A percentile compares a stretch with the other conserved stretches of the same genome.
Evolutionary conservation across 2,113 vertebrate genomes (phyloP).

Genomic region (Phalacrocorax brasilianus): DNA sequence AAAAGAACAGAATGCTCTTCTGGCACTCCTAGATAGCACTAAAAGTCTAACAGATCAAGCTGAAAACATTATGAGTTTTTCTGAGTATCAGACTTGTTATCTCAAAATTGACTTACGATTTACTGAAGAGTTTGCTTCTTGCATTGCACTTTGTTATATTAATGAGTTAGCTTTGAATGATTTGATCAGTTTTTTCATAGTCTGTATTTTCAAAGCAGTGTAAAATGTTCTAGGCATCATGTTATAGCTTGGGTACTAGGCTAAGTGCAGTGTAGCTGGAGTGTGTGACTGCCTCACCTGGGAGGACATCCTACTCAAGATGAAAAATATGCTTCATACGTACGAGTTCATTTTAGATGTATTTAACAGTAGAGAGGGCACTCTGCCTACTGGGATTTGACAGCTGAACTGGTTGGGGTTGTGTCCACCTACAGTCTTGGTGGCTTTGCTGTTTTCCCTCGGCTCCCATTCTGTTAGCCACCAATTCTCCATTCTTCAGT

Average conservation of each 20-base stretch:
- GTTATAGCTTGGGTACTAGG: neutral
- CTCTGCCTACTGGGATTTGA: neutral
- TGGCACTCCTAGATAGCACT: neutral
- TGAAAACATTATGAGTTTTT: neutral
- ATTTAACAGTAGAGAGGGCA: neutral
- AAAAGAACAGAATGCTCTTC: neutral
- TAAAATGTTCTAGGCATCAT: neutral
- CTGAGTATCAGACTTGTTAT: neutral
- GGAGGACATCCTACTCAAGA: neutral
- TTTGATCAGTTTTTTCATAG: neutral
- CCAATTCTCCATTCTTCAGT: neutral
- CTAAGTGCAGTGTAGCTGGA: neutral
- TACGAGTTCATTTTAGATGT: neutral
- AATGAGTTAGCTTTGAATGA: neutral
- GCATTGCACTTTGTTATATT: neutral
- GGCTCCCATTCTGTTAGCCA: neutral
- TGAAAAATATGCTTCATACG: neutral
- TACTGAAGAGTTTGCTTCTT: neutral
- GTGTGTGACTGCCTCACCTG: neutral
- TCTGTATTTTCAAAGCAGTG: neutral
- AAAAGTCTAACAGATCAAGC: neutral
- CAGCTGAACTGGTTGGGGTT: neutral
- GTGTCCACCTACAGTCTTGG: neutral
- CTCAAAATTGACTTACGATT: neutral
- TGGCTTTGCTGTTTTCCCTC: neutral